Conservation (phyloP, 1,140 invertebrate genomes). For the Cephus cinctus region DNA sequence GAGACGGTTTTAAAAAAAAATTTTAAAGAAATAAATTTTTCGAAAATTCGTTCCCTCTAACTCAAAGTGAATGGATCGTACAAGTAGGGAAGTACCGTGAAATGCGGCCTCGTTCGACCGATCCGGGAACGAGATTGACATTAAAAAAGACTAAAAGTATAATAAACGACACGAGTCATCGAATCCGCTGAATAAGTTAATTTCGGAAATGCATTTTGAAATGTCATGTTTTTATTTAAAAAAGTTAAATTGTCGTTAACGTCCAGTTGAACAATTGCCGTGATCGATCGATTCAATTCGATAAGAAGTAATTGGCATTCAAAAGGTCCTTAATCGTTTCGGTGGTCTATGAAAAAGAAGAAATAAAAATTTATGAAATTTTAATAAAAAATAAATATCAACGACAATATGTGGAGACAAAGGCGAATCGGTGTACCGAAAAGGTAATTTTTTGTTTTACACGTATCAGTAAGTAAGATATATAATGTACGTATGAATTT, state of each 20-base stretch:
- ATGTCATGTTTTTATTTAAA: background rate
- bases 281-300: background rate
- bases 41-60: too few relatives aligned
- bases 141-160: too few relatives aligned
- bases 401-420: slow-evolving; percentile 44
- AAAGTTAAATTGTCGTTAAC: background rate
- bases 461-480: background rate
- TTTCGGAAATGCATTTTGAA: too few relatives aligned
- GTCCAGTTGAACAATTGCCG: background rate
- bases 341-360: background rate
- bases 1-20: too few relatives aligned
- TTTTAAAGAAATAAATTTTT: too few relatives aligned
- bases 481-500: background rate
- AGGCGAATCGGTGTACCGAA: slow-evolving; percentile 46
- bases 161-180: too few relatives aligned
- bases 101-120: too few relatives aligned
- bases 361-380: slow-evolving; percentile 7
- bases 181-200: too few relatives aligned
- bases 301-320: background rate
- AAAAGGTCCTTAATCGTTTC: background rate
- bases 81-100: too few relatives aligned
- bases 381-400: slow-evolving; percentile 41
- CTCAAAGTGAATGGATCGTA: too few relatives aligned
- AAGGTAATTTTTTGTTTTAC: slow-evolving; percentile 44
- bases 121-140: too few relatives aligned